Evolutionary conservation across 2,888 invertebrate species (phyloP).

Genomic region (Ophion costatus): DNA sequence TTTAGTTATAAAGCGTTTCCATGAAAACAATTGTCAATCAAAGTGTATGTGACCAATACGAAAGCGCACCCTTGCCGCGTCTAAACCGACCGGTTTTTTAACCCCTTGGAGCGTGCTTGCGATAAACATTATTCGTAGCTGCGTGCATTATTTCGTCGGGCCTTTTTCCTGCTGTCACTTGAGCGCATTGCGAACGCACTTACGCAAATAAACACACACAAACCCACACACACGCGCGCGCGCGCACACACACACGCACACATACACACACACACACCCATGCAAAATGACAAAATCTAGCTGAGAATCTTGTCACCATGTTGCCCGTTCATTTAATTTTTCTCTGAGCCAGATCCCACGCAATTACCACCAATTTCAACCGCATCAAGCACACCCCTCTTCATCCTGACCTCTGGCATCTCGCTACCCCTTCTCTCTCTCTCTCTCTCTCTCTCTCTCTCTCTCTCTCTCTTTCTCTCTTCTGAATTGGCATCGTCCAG

Average conservation of each 20-base stretch:
- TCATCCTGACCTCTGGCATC: slow-evolving; percentile 8
- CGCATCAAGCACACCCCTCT: slow-evolving; percentile 15
- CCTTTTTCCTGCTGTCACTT: not conserved
- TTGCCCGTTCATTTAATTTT: slow-evolving; percentile 44
- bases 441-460: not conserved
- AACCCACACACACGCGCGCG: not conserved
- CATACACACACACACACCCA: not conserved
- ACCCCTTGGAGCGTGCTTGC: not conserved
- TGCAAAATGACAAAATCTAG: slow-evolving; percentile 37
- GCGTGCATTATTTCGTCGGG: slow-evolving; percentile 22
- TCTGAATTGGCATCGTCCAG: not conserved
- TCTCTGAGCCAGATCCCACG: slow-evolving; percentile 21
- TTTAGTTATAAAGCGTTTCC: not conserved
- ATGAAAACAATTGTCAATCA: not conserved
- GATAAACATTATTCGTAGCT: not conserved
- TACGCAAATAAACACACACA: not conserved
- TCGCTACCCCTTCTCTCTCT: not conserved
- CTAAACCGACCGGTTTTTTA: not conserved
- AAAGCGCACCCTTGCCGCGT: not conserved
- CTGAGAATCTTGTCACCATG: slow-evolving; percentile 16
- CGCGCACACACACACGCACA: not conserved
- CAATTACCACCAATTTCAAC: slow-evolving; percentile 54
- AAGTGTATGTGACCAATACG: not conserved
- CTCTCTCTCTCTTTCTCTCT: not conserved
- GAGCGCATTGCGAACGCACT: not conserved